Evolutionary conservation across 2,797 vertebrate species (phyloP), one percentile per base, ranked within the genome.

Genomic region (Cynopterus sphinx): DNA sequence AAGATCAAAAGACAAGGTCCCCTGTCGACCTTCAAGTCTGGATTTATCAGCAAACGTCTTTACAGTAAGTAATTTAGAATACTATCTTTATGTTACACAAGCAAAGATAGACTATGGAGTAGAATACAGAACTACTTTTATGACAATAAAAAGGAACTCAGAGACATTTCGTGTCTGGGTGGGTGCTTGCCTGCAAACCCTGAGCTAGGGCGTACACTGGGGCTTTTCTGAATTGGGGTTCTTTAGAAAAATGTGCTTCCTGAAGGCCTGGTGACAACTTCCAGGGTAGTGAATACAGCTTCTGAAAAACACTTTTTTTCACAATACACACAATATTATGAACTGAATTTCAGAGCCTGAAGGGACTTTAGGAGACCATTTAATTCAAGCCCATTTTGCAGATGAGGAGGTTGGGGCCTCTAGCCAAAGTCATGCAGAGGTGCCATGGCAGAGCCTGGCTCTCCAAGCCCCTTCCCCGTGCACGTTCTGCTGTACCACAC

Each of bases 1-100:
- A 83, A 88, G 36, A 91, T 74, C 16, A 93, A 68, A 78, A 94
- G 51, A 33, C 22, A 33, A 78, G 81, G 41, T 16, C 97, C 33
- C 89, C 68, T 43, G 21, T 79, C 22, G 49, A 83, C 5, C 22
- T 96, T 57, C 41, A 51, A 73, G 21, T 73, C 49, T 78, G 89
- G 77, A 86, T 59, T 90, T 81, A 77, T 51, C 49, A 71, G 67
- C 6, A 71, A 87, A 82, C 61, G 74, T 17, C n/a, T 73, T n/a
- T 67, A 82, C 1, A 71, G 59, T 31, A 68, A 87, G 46, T 57
- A 82, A 92, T 53, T 85, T 57, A 43, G 41, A 88, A 51, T 31
- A 70, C 9, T 36, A 63, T 67, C 84, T 90, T 87, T 84, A 90
- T 57, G 63, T 63, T 53, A 81, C 12, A 63, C 22, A 57, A 89